Evolutionary conservation across 2,888 invertebrate species (phyloP), one percentile per base, ranked within the genome.

Genomic region (Subacronicta megacephala): DNA sequence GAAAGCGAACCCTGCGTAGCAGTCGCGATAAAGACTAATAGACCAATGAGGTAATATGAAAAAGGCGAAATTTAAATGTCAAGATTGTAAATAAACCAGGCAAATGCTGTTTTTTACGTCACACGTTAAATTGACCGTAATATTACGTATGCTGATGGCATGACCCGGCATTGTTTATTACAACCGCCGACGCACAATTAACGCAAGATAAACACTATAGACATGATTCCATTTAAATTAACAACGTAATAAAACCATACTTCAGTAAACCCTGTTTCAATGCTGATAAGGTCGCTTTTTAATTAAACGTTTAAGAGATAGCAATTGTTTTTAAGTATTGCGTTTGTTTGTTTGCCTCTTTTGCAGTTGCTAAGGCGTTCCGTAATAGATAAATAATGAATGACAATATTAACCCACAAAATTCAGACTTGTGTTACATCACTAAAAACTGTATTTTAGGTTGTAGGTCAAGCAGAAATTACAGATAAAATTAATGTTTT

Each of bases 81-180:
- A 26, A 31, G 1, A 12, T n/a, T 5, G n/a, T 31, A n/a, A 5
- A 45, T 54, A 33, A 37, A 20, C 16, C 47, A 33, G 37, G 42
- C 37, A 43, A 41, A 46, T 55, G 56, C 29, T 37, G 15, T 45
- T 38, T 51, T n/a, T 81, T 77, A 81, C 82, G 79, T 82, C 76
- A 82, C 70, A 38, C 37, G 29, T 20, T 35, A 60, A 59, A 40
- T 23, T 17, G 49, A 47, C 47, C 71, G 65, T 62, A 67, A 54
- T 77, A 70, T 83, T 82, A 82, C 85, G 82, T 84, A 80, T 79
- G 78, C 69, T 73, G 75, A 67, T 80, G 83, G 77, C 82, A 83
- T 86, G 86, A 88, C 87, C 88, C 64, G 40, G 55, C 41, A 81
- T 74, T 84, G 82, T 84, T 84, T 83, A 78, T 72, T 65, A 68